Evolutionary conservation across 2,797 vertebrate genomes (phyloP).

Genomic region (Lepilemur ruficaudatus): DNA sequence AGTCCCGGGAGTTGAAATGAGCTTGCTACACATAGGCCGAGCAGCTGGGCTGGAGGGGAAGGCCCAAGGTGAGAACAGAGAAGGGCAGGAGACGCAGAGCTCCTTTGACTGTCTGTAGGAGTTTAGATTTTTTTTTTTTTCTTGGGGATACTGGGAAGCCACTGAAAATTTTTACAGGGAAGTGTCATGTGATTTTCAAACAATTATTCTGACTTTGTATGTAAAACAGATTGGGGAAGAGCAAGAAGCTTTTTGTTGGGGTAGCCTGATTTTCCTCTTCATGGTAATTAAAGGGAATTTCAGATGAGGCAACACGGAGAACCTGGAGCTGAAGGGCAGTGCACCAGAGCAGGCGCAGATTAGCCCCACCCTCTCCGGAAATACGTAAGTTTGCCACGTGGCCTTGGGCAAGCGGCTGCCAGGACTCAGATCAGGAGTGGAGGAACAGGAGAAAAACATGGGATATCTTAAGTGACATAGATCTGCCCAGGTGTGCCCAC

Average conservation of each 20-base stretch:
- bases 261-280: background rate
- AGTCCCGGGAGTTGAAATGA: background rate
- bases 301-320: background rate
- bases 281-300: background rate
- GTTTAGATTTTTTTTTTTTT: background rate
- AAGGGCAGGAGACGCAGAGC: no score
- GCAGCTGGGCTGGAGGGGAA: background rate
- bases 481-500: background rate
- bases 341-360: background rate
- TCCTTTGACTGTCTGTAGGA: background rate
- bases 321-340: background rate
- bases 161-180: conserved; percentile 10
- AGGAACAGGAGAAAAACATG: background rate
- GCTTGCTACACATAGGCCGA: background rate
- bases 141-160: background rate
- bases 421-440: background rate
- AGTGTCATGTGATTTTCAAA: background rate
- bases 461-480: background rate
- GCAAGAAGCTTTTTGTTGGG: background rate
- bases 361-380: background rate
- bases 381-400: background rate
- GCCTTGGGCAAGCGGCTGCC: no score
- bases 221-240: background rate
- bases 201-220: background rate
- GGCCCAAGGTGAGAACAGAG: background rate